Conservation (phyloP, 2,888 invertebrate genomes). For the Oxyscelio sp. region DNA sequence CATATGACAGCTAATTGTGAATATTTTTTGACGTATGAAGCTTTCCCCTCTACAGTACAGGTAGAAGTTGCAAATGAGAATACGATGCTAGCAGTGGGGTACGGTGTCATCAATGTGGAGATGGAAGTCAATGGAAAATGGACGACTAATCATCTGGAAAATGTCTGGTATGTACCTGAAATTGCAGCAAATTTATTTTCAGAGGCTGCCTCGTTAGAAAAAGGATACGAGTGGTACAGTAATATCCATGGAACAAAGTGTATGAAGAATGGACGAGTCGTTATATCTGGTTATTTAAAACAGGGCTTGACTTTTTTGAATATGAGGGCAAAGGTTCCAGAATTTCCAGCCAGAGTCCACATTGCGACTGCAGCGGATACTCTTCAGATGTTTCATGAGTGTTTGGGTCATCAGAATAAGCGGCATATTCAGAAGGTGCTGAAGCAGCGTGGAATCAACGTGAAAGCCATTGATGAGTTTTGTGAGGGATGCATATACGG, state of each 20-base stretch:
- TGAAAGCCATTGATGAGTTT: conserved; percentile 68
- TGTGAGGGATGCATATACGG: conserved; percentile 77
- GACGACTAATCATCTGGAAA: conserved; percentile 27
- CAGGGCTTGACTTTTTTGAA: conserved; percentile 5
- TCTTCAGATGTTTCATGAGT: conserved; percentile 80
- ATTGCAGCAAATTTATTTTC: conserved; percentile 29
- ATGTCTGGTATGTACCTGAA: conserved; percentile 30
- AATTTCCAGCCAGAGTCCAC: conserved; percentile 2
- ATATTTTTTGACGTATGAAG: conserved; percentile 26
- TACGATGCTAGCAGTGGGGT: background rate
- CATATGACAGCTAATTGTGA: conserved; percentile 38
- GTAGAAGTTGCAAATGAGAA: conserved; percentile 8
- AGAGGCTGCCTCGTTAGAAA: background rate
- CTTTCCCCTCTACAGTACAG: background rate
- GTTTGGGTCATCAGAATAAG: conserved; percentile 83
- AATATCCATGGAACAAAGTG: conserved; percentile 20
- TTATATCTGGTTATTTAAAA: conserved; percentile 21
- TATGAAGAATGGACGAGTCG: conserved; percentile 23
- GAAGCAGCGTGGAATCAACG: conserved; percentile 75
- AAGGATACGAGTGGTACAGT: conserved; percentile 12
- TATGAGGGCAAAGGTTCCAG: conserved; percentile 20
- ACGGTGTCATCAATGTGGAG: conserved; percentile 18
- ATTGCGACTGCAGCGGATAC: conserved; percentile 13
- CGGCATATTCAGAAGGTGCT: conserved; percentile 79
- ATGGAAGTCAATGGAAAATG: conserved; percentile 14